Percentiles rank a stretch among this genome's conserved stretches.
phyloP scores from a whole-genome alignment of 1,140 invertebrate species.

The Xylocopa sonorina region DNA sequence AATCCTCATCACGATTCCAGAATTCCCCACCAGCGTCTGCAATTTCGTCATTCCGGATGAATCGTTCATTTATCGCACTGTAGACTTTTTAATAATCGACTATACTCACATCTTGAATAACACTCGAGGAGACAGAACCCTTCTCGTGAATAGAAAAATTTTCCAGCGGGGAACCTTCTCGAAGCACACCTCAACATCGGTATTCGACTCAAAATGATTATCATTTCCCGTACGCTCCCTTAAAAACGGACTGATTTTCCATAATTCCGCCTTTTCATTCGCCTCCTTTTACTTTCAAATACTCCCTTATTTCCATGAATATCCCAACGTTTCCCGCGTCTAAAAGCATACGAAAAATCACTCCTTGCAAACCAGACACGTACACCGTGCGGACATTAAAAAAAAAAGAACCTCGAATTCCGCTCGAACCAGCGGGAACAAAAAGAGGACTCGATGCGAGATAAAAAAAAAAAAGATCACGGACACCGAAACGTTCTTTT shows the following conservation, averaged over 20 bases:
- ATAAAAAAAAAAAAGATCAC: neutral
- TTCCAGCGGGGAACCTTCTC: neutral
- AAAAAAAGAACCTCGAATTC: neutral
- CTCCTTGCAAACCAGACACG: neutral
- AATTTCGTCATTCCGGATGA: too few species aligned
- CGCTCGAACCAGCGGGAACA: neutral
- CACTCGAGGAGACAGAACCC: too few species aligned
- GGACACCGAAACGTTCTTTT: neutral
- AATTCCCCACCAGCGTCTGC: too few species aligned
- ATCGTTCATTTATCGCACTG: too few species aligned
- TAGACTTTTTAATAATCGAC: too few species aligned
- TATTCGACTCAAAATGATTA: neutral
- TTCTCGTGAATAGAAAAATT: neutral
- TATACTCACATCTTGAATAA: too few species aligned
- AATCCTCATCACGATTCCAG: too few species aligned
- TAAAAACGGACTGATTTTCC: neutral
- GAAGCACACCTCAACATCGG: neutral
- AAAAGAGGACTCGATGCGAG: neutral
- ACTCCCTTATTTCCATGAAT: conserved; percentile 5
- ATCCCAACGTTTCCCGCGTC: neutral
- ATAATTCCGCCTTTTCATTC: neutral
- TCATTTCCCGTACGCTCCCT: neutral
- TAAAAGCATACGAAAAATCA: neutral
- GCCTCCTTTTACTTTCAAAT: neutral
- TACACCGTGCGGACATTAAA: neutral